Evolutionary conservation across 2,797 vertebrate species (phyloP).

Genomic region (Spondyliosoma cantharus): DNA sequence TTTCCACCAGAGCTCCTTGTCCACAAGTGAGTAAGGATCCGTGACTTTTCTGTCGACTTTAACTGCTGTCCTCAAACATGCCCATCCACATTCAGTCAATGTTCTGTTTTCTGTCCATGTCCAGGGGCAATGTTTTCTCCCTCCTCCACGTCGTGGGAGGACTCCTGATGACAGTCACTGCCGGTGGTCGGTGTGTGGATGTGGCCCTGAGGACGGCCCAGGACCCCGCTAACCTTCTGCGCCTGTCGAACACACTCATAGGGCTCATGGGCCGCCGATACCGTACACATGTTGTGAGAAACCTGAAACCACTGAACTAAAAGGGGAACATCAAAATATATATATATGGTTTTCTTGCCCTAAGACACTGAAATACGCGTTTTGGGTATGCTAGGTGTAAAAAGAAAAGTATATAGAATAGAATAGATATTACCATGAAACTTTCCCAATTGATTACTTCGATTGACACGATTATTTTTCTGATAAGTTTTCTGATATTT

Average conservation of each 20-base stretch:
- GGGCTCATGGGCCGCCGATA: slow-evolving; percentile 16
- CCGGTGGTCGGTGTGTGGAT: slow-evolving; percentile 44
- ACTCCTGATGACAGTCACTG: slow-evolving; percentile 52
- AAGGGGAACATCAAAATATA: not conserved
- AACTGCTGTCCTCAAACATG: not conserved
- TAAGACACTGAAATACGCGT: too few relatives aligned
- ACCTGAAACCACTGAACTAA: not conserved
- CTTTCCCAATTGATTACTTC: too few relatives aligned
- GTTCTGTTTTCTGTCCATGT: not conserved
- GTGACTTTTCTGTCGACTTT: not conserved
- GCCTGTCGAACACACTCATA: slow-evolving; percentile 34
- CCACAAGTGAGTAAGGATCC: slow-evolving; percentile 41
- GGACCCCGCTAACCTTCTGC: slow-evolving; percentile 26
- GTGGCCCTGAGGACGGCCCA: slow-evolving; percentile 35
- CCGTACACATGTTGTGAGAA: slow-evolving; percentile 12
- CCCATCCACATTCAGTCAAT: not conserved
- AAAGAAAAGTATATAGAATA: too few relatives aligned
- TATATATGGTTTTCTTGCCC: not conserved
- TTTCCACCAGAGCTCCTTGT: slow-evolving; percentile 22
- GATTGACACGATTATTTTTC: too few relatives aligned
- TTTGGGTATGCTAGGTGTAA: too few relatives aligned
- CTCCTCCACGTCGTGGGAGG: slow-evolving; percentile 47
- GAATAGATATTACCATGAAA: too few relatives aligned
- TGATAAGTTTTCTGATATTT: too few relatives aligned
- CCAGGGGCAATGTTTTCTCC: slow-evolving; percentile 33